These are phyloP conservation scores for Marmota monax DNA, from an alignment of 2,113 vertebrate species.

Conservation along the genomic window DNA sequence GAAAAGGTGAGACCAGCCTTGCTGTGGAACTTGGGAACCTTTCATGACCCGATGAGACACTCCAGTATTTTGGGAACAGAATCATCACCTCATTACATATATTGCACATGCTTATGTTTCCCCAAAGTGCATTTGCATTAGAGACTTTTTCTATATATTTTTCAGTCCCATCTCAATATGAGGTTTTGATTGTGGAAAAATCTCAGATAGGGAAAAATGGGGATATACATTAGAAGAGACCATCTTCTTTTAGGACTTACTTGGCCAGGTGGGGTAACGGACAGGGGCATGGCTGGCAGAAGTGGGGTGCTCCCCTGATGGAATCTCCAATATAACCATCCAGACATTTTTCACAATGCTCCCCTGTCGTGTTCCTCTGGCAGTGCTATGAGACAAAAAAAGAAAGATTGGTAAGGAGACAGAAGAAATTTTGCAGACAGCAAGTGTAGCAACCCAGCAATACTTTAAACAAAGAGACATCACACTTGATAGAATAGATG, in stretches of 20 bases:
- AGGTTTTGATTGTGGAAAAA: background rate
- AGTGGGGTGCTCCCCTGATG: slow-evolving; percentile 79
- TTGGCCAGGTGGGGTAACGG: slow-evolving; percentile 92
- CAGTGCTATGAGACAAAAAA: slow-evolving; percentile 90
- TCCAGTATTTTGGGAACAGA: background rate
- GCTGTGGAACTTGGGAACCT: background rate
- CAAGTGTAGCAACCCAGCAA: background rate
- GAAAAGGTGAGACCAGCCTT: background rate
- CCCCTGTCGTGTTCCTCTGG: slow-evolving; percentile 92
- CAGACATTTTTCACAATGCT: slow-evolving; percentile 94
- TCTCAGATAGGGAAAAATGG: background rate
- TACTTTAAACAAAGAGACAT: background rate
- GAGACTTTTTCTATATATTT: background rate
- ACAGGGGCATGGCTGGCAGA: slow-evolving; percentile 94
- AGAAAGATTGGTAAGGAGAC: background rate
- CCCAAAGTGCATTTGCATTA: background rate
- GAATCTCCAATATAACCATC: slow-evolving; percentile 90
- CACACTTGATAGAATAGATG: background rate
- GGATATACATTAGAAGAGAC: background rate
- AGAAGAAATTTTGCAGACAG: slow-evolving; percentile 21
- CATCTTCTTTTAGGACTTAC: slow-evolving; percentile 85
- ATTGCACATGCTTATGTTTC: background rate
- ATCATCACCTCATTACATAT: background rate
- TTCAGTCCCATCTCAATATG: background rate
- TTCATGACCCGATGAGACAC: background rate